Evolutionary conservation across 1,140 invertebrate genomes (phyloP).

Genomic region (Scaptodrosophila lebanonensis): DNA sequence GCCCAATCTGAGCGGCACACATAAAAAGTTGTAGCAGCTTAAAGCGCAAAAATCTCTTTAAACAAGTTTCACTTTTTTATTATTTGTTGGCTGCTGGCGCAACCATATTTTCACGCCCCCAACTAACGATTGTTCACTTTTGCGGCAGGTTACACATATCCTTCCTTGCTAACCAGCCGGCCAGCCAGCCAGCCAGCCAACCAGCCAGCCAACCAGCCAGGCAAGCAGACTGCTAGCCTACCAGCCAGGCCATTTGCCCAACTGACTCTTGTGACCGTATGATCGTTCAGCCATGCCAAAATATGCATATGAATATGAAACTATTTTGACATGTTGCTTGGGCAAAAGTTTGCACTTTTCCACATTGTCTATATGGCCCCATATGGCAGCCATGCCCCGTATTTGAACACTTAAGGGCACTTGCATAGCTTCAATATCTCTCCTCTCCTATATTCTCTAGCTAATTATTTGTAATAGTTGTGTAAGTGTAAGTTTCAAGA

Average conservation of each 20-base stretch:
- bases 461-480: no score
- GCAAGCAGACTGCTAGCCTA: neutral
- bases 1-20: no score
- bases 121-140: constrained; percentile 34
- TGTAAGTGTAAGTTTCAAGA: no score
- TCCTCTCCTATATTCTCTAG: no score
- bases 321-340: constrained; percentile 50
- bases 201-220: neutral
- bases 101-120: neutral
- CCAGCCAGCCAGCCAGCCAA: no score
- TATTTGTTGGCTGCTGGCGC: no score
- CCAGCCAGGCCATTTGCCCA: constrained; percentile 3
- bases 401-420: no score
- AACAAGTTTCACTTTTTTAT: constrained; percentile 28
- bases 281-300: constrained; percentile 26
- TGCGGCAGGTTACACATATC: neutral
- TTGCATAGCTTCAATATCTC: no score
- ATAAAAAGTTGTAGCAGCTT: constrained; percentile 11
- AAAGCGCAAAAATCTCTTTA: constrained; percentile 49
- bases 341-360: constrained; percentile 38
- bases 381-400: no score
- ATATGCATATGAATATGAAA: constrained; percentile 74
- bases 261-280: constrained; percentile 28
- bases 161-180: no score
- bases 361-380: neutral